These are phyloP conservation scores for Clarias gariepinus DNA, from an alignment of 2,113 vertebrate species.

Conservation along the genomic window DNA sequence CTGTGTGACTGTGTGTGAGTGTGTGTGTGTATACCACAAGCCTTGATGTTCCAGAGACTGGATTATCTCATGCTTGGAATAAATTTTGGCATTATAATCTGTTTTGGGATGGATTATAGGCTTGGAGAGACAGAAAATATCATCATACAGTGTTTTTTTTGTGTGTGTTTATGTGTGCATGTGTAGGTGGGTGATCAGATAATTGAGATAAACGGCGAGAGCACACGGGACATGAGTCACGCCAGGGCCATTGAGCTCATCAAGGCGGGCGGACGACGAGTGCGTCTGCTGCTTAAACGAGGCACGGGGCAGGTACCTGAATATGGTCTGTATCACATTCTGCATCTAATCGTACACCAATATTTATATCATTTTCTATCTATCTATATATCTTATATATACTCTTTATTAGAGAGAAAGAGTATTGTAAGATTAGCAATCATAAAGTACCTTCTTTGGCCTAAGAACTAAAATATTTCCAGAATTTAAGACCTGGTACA, in stretches of 20 bases:
- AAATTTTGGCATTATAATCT: conserved; percentile 21
- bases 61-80: background rate
- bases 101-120: background rate
- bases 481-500: background rate
- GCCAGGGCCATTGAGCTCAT: conserved; percentile 97
- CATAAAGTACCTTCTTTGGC: background rate
- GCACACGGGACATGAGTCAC: conserved; percentile 98
- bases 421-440: background rate
- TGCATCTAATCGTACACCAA: background rate
- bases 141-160: background rate
- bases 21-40: background rate
- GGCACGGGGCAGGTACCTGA: conserved; percentile 97
- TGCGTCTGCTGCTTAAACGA: conserved; percentile 90
- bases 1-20: background rate
- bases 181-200: conserved; percentile 98
- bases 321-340: conserved; percentile 84
- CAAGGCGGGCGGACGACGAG: conserved; percentile 93
- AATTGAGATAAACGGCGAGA: conserved; percentile 99
- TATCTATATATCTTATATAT: background rate
- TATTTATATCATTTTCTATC: background rate
- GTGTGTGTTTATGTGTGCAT: conserved; percentile 35
- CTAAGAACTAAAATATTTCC: background rate
- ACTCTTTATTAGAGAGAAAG: too few relatives aligned
- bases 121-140: conserved; percentile 3
- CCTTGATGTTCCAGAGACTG: background rate